Conservation (phyloP, 1,140 invertebrate genomes). For the Conus ventricosus region DNA sequence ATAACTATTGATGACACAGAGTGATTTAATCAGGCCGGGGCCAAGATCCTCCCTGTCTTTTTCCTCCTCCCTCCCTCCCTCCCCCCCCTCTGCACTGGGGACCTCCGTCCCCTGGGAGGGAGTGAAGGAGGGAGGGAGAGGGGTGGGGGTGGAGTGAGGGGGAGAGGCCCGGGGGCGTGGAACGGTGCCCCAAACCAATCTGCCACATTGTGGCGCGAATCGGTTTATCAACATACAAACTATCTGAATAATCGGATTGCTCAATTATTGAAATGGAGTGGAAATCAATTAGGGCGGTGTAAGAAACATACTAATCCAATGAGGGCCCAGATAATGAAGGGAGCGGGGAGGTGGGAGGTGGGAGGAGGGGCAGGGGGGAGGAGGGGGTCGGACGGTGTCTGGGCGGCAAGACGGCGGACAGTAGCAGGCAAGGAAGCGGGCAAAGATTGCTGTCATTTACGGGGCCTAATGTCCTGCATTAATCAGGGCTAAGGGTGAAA, state of each 20-base stretch:
- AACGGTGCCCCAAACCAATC: conserved; percentile 51
- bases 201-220: conserved; percentile 58
- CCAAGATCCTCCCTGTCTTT: conserved; percentile 37
- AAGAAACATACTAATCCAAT: conserved; percentile 63
- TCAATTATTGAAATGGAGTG: conserved; percentile 65
- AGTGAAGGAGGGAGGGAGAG: neutral
- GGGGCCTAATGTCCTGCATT: conserved; percentile 35
- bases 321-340: conserved; percentile 36
- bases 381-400: too few relatives aligned
- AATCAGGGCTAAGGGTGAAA: conserved; percentile 43
- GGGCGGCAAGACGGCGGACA: neutral
- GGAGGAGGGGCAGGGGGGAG: neutral
- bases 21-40: conserved; percentile 45
- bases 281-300: conserved; percentile 65
- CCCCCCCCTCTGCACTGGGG: conserved; percentile 4
- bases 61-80: conserved; percentile 18
- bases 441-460: conserved; percentile 37
- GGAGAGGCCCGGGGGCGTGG: conserved; percentile 28
- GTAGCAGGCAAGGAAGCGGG: conserved; percentile 17
- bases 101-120: neutral
- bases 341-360: neutral
- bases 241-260: conserved; percentile 63
- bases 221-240: conserved; percentile 66
- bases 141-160: neutral
- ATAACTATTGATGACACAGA: conserved; percentile 47